Percentiles rank a stretch among this genome's conserved stretches.
Evolutionary conservation across 2,113 vertebrate genomes (phyloP).

Genomic region (Actinemys pallida): DNA sequence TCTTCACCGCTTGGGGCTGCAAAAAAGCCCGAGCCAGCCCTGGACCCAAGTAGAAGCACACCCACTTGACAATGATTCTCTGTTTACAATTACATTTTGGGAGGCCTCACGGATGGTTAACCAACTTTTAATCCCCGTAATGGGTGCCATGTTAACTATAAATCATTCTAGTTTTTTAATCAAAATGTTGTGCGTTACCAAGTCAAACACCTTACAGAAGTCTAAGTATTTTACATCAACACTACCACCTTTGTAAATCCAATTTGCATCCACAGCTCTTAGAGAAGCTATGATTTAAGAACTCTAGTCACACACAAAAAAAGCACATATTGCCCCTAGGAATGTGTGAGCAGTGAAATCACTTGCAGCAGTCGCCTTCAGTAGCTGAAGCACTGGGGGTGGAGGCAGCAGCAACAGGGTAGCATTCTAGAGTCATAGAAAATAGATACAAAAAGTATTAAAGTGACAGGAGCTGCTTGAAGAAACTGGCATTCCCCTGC

Average conservation of each 20-base stretch:
- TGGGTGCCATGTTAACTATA: neutral
- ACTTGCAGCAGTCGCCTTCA: neutral
- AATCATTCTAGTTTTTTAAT: neutral
- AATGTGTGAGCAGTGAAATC: neutral
- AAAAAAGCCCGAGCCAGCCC: too few species aligned
- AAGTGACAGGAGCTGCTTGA: neutral
- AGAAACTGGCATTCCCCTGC: neutral
- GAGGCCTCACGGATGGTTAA: neutral
- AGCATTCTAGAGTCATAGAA: neutral
- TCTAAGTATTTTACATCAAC: neutral
- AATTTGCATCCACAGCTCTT: neutral
- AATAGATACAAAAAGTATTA: neutral
- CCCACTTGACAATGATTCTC: neutral
- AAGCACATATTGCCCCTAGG: neutral
- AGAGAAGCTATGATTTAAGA: neutral
- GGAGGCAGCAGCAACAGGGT: neutral
- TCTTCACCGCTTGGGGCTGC: too few species aligned
- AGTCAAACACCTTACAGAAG: too few species aligned
- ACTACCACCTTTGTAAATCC: neutral
- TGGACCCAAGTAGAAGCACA: neutral
- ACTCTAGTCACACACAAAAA: slow-evolving; percentile 12
- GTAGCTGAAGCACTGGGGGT: neutral
- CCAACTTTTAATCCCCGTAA: neutral
- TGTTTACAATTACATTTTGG: neutral
- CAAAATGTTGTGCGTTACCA: neutral